Percentiles rank a stretch among this genome's conserved stretches.
Conservation (phyloP, 2,888 invertebrate genomes). For the Fragum fragum region DNA sequence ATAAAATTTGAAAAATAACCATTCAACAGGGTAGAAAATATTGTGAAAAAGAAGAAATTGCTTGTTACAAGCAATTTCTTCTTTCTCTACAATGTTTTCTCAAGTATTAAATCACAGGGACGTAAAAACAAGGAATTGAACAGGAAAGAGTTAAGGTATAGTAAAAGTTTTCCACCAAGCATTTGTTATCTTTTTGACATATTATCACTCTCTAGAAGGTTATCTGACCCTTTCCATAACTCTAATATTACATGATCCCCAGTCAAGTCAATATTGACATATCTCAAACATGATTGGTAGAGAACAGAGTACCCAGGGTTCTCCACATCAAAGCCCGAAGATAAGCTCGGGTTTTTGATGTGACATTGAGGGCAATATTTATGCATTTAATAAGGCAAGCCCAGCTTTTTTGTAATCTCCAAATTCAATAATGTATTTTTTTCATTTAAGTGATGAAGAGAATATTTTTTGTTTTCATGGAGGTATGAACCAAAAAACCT, state of each 20-base stretch:
- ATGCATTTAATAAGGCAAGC: slow-evolving; percentile 56
- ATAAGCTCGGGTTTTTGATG: slow-evolving; percentile 55
- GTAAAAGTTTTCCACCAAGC: too few species aligned
- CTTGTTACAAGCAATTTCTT: too few species aligned
- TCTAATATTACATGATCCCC: slow-evolving; percentile 37
- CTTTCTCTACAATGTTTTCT: too few species aligned
- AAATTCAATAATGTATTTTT: neutral
- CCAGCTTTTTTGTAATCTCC: neutral
- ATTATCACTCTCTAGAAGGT: neutral
- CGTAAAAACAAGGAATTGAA: too few species aligned
- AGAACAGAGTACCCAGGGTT: slow-evolving; percentile 35
- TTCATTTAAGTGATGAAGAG: too few species aligned
- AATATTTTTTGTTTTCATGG: too few species aligned
- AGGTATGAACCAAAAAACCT: too few species aligned
- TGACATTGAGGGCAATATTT: slow-evolving; percentile 57
- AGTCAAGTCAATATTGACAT: slow-evolving; percentile 46
- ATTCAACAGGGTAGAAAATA: too few species aligned
- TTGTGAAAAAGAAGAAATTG: too few species aligned
- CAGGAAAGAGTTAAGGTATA: too few species aligned
- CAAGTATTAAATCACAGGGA: too few species aligned
- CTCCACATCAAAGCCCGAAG: slow-evolving; percentile 55
- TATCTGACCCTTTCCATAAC: slow-evolving; percentile 30
- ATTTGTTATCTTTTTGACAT: neutral
- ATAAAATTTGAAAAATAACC: too few species aligned
- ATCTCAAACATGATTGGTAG: slow-evolving; percentile 34